Evolutionary conservation across 2,888 invertebrate genomes (phyloP).

Genomic region (Ormyrus labotus): DNA sequence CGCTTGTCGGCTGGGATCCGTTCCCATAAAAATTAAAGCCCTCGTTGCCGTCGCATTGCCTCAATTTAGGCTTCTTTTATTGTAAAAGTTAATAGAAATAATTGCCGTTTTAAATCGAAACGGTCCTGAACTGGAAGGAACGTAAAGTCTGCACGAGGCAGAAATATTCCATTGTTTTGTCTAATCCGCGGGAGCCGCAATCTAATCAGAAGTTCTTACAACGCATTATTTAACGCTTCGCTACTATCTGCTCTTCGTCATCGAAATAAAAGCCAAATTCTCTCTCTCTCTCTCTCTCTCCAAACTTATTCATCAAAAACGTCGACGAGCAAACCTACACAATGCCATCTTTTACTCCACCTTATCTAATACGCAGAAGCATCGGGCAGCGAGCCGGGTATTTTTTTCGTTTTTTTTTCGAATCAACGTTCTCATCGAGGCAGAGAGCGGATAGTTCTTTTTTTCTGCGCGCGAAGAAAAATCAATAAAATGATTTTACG

Average conservation of each 20-base stretch:
- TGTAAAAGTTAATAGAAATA: no score
- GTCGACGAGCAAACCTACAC: no score
- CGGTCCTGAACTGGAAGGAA: no score
- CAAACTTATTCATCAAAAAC: no score
- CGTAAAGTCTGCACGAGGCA: neutral
- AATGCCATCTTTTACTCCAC: no score
- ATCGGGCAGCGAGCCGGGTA: no score
- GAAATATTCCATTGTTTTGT: neutral
- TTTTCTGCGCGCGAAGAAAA: constrained; percentile 8
- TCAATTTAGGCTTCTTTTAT: no score
- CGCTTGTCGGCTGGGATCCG: neutral
- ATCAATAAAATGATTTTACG: constrained; percentile 54
- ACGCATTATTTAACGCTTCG: constrained; percentile 31
- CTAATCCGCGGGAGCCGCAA: neutral
- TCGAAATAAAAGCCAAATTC: constrained; percentile 9
- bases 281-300: neutral
- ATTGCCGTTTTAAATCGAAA: no score
- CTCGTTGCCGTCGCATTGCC: neutral
- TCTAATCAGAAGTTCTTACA: constrained; percentile 44
- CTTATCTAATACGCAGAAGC: no score
- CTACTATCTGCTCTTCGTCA: constrained; percentile 6
- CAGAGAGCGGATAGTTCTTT: neutral
- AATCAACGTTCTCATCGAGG: no score
- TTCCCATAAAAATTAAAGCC: neutral
- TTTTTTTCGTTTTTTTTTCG: no score